Conservation (phyloP, 2,888 invertebrate species). For the Acheta domesticus region DNA sequence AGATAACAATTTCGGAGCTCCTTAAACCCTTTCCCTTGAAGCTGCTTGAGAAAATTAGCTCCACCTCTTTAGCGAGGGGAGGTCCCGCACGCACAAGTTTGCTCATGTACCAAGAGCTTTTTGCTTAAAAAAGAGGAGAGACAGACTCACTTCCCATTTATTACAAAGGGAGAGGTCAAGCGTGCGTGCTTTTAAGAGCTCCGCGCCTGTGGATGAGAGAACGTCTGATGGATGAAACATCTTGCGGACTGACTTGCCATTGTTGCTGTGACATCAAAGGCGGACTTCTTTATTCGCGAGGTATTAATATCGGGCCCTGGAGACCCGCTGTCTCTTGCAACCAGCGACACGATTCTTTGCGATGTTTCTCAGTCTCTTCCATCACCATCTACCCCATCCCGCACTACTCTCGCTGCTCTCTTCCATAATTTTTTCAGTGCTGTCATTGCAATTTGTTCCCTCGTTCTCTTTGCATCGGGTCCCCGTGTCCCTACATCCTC, state of each 20-base stretch:
- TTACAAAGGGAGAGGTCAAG: neutral
- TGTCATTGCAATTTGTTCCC: too few species aligned
- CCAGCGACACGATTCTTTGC: too few species aligned
- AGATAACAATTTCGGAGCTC: neutral
- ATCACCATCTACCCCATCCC: too few species aligned
- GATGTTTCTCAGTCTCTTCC: too few species aligned
- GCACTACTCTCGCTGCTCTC: too few species aligned
- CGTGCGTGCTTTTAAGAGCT: neutral
- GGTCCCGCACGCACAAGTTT: neutral
- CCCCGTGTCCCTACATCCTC: too few species aligned
- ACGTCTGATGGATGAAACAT: neutral
- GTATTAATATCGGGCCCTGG: neutral
- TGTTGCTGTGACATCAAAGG: constrained; percentile 10
- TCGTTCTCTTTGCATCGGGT: too few species aligned
- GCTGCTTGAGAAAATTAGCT: neutral
- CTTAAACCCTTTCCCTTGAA: neutral
- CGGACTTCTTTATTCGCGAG: neutral
- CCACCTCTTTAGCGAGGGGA: neutral
- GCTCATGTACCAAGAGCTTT: neutral
- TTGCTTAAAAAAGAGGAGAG: neutral
- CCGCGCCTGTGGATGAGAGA: neutral
- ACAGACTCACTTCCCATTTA: neutral
- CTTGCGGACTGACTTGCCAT: neutral
- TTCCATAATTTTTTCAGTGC: too few species aligned
- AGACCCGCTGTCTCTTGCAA: too few species aligned